Base-by-base conservation (phyloP, 2,797 vertebrate genomes). In the Aulostomus chinensis region DNA sequence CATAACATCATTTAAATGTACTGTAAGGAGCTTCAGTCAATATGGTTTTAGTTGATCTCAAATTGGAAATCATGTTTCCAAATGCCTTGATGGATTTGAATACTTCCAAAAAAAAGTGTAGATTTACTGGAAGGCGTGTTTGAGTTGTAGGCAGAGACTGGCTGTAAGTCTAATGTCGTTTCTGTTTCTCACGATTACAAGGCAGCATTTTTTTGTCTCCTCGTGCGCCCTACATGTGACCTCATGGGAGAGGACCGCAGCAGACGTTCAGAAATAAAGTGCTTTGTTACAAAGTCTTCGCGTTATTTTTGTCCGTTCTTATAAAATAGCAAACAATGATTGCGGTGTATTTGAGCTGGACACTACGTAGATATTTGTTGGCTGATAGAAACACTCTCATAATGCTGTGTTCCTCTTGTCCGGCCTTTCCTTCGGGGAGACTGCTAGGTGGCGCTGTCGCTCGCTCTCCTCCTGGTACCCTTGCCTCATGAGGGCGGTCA, bases 381-480 rank as follows among this genome's bases (percentile, higher is more conserved):
- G n/a, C n/a, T n/a, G n/a, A 9, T 2, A 2, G 48, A 8, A 18
- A 36, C 2, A 0, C n/a, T 53, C 40, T 85, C 83, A 93, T 54
- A 91, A 66, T 1, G 83, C 89, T 0, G 87, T 91, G 78, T 68
- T 84, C 41, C 30, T 88, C 80, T 90, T 92, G 47, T 91, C 86
- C 0, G 75, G 86, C 22, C 85, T 56, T 14, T 91, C 85, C 63
- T 78, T 88, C 1, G 75, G 82, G n/a, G 87, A 78, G 24, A 26
- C n/a, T 0, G 49, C 21, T 0, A 60, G 42, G 7, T 77, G 74
- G 21, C 21, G 73, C 50, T 78, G 83, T 4, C 68, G 58, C 58
- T 8, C 28, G 46, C 69, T 65, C 59, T 92, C 87, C 31, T 89
- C 87, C 51, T 85, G 68, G 71, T 90, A 91, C 0, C 90, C 91